Evolutionary conservation across 2,113 vertebrate genomes (phyloP), one percentile per base, ranked within the genome.

Genomic region (Entelurus aequoreus): DNA sequence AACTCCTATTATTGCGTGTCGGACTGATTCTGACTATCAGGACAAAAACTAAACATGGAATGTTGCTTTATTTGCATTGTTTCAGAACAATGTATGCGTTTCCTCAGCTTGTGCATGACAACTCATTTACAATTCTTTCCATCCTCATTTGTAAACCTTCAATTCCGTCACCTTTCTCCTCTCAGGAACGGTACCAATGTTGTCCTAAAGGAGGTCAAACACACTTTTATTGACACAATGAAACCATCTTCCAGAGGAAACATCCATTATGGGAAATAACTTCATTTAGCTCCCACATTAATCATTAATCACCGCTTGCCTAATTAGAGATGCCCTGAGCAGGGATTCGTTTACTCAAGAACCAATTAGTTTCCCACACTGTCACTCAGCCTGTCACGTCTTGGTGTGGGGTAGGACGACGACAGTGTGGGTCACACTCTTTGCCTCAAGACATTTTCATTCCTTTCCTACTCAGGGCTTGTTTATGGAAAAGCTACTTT

Each of bases 271-370:
- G 90, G 86, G 86, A 90, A 91, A 89, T 88, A 91, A 93, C 90
- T 91, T 90, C 80, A 91, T 94, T 92, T 92, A 93, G 93, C 92
- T 90, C 91, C 84, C 85, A 90, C 92, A 93, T 93, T 89, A 93
- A 93, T 94, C 83, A 89, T 91, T 91, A 93, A 93, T 94, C 83
- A 88, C 91, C 90, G 90, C 92, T 91, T 90, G 81, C 82, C 89
- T 93, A 94, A 95, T 95, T 93, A 94, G 91, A 90, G 85, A 69
- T 81, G 87, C 86, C 84, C 78, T 75, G 69, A 88, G 87, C 86
- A 65, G 74, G 80, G 79, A 84, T 82, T 59, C 71, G 74, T 82
- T 82, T 78, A 63, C 80, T 82, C 58, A 77, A 78, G 74, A 76
- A 82, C 88, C 82, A 86, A 84, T 85, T 77, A 89, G 83, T 88